These are phyloP conservation scores for Metallyticus violacea DNA, from an alignment of 2,888 invertebrate species.

Conservation along the genomic window DNA sequence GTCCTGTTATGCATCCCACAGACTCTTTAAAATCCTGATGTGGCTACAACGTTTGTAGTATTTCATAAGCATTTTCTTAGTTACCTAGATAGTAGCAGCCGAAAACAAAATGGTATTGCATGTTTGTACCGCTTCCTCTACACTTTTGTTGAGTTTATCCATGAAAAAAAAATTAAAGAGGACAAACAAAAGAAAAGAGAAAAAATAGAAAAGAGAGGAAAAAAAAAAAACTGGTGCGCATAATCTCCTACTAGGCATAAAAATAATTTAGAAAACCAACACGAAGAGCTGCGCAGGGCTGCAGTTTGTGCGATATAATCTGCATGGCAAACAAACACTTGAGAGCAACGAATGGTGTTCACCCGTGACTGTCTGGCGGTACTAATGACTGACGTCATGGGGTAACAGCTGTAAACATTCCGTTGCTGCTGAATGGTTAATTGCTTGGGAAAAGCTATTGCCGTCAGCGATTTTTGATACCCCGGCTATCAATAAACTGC, in stretches of 20 bases:
- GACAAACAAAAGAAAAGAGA: neutral
- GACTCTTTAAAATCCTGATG: too few species aligned
- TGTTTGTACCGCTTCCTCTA: too few species aligned
- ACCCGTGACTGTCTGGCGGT: neutral
- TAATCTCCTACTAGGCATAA: neutral
- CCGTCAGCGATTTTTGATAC: neutral
- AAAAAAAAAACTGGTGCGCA: neutral
- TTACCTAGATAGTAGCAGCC: too few species aligned
- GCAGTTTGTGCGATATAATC: neutral
- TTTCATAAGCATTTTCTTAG: too few species aligned
- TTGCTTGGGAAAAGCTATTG: neutral
- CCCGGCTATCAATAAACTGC: neutral
- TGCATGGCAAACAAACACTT: neutral
- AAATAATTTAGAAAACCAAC: neutral
- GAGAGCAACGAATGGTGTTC: neutral
- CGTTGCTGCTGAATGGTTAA: neutral
- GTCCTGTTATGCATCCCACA: too few species aligned
- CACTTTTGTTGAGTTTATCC: neutral
- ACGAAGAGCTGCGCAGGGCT: too few species aligned
- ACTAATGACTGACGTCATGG: neutral
- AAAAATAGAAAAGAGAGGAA: neutral
- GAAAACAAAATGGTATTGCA: too few species aligned
- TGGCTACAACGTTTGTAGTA: too few species aligned
- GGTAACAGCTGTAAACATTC: neutral
- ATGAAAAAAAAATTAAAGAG: neutral